phyloP scores from a whole-genome alignment of 2,113 vertebrate genomes.

The Bubo blakistoni region DNA sequence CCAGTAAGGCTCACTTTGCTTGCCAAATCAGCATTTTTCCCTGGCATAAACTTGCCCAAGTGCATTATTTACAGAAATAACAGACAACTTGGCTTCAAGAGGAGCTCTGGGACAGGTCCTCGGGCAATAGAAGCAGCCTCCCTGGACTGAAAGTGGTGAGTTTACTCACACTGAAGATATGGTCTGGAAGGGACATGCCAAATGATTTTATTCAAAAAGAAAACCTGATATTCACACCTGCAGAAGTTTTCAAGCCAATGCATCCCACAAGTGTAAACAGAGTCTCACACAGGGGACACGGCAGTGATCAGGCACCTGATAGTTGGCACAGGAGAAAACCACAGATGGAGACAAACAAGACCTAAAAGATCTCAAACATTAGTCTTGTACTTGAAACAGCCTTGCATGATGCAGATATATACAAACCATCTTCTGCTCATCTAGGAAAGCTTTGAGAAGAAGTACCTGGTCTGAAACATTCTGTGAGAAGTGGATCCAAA shows the following conservation, averaged over 20 bases:
- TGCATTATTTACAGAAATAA: background rate
- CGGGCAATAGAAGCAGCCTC: background rate
- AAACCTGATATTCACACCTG: background rate
- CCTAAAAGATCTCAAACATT: background rate
- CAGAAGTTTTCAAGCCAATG: background rate
- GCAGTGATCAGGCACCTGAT: background rate
- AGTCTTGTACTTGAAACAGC: background rate
- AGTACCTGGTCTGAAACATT: background rate
- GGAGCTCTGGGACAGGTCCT: background rate
- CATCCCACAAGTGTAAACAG: accelerated
- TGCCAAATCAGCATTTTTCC: background rate
- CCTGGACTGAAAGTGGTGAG: accelerated
- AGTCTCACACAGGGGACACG: accelerated
- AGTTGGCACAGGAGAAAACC: background rate
- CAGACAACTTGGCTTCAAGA: background rate
- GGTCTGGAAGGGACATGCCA: background rate
- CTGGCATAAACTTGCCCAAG: background rate
- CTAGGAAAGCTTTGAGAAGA: background rate
- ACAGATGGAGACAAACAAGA: background rate
- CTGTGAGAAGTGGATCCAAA: background rate
- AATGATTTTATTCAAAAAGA: background rate
- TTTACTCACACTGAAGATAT: background rate
- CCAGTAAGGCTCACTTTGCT: background rate
- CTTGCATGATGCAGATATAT: background rate
- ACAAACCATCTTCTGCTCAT: background rate